Conservation (phyloP, 2,113 vertebrate species). For the Casuarius casuarius region DNA sequence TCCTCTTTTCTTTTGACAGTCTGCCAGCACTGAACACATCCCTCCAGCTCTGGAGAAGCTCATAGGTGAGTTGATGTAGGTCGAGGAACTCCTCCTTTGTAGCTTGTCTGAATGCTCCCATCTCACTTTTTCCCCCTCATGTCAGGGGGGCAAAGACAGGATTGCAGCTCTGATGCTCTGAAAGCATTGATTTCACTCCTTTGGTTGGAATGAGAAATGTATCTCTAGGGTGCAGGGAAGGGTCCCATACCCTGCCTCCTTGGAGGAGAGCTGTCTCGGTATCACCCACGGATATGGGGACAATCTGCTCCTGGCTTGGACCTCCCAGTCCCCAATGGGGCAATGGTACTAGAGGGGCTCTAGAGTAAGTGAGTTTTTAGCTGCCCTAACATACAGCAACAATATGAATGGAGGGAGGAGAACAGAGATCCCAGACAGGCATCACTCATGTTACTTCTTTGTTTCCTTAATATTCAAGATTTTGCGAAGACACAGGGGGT, state of each 20-base stretch:
- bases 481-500: neutral
- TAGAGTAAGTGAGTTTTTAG: neutral
- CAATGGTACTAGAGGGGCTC: accelerated
- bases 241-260: neutral
- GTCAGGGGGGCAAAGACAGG: neutral
- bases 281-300: neutral
- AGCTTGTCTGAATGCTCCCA: neutral
- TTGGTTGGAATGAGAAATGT: neutral
- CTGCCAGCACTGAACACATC: constrained; percentile 3
- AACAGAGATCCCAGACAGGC: accelerated
- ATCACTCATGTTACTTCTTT: accelerated
- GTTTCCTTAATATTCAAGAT: neutral
- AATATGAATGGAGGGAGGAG: accelerated
- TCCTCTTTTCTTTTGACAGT: constrained; percentile 63
- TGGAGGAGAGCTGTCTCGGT: neutral
- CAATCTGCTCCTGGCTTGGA: neutral
- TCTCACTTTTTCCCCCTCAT: neutral
- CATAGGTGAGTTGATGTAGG: constrained; percentile 65
- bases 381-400: neutral
- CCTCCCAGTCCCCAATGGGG: neutral
- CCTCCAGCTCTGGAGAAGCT: constrained; percentile 69
- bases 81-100: neutral
- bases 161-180: neutral
- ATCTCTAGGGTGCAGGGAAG: neutral
- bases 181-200: neutral